Evolutionary conservation across 2,888 invertebrate genomes (phyloP), one percentile per base, ranked within the genome.

Genomic region (Phaedon cochleariae): DNA sequence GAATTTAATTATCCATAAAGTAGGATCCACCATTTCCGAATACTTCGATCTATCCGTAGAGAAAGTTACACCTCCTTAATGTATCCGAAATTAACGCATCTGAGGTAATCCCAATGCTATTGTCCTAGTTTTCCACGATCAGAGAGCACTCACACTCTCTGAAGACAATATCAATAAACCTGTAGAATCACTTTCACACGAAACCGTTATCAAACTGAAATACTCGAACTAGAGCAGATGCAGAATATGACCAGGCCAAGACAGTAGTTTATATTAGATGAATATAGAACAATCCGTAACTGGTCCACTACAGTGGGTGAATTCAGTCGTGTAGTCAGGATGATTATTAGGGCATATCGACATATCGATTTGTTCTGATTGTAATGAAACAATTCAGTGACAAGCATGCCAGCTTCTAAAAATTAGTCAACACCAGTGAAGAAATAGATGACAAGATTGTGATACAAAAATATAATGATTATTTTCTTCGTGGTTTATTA

Each of bases 401-500:
- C 45, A 29, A 37, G 57, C 46, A 18, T 45, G 45, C 45, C 18
- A 22, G 45, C 20, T 45, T 45, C 41, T 45, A 45, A 22, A 57
- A 57, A 57, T 57, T 57, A 57, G 57, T 45, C 57, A 57, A 57
- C 57, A 57, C 45, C 41, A 57, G 45, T 57, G 57, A 57, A 57
- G 57, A 57, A 57, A 57, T 57, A 57, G 57, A 57, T 57, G 57
- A 45, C 57, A 57, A 45, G 57, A 57, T 57, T 45, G 57, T n/a
- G 21, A 37, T 45, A 21, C 5, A 2, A 45, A 46, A 57, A 57
- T 45, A 15, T 54, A 34, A 54, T 57, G 22, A 45, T 45, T 45
- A 41, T 45, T 26, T 57, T 57, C 45, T 45, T 26, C 45, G 46
- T 57, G 26, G 45, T 45, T 15, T 15, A 22, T 26, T 57, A 45